Evolutionary conservation across 2,888 invertebrate species (phyloP).

Genomic region (Caenorhabditis virilis): DNA sequence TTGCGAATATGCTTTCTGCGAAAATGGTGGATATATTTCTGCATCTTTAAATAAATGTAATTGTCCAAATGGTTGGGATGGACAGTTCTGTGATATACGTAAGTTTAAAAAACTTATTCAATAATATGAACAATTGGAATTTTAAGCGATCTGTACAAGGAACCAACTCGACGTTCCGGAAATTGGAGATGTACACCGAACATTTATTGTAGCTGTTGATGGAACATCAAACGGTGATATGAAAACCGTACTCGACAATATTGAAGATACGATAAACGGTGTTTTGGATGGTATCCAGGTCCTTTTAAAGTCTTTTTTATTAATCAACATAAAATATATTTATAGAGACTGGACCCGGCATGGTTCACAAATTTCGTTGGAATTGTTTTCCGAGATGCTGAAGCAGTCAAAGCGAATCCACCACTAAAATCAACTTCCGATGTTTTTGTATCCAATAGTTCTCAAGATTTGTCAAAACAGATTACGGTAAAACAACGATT

Average conservation of each 20-base stretch:
- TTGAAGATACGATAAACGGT: constrained; percentile 22
- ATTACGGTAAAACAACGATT: no score
- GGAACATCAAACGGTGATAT: constrained; percentile 43
- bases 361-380: constrained; percentile 53
- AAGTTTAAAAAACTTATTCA: constrained; percentile 3
- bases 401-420: constrained; percentile 7
- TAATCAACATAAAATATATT: no score
- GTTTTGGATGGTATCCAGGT: constrained; percentile 15
- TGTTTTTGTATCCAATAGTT: constrained; percentile 22
- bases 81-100: constrained; percentile 50
- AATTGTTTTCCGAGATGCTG: constrained; percentile 45
- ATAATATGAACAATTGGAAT: not conserved
- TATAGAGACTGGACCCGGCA: constrained; percentile 15
- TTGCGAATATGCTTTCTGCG: constrained; percentile 42
- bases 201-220: constrained; percentile 50
- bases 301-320: no score
- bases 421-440: constrained; percentile 20
- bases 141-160: constrained; percentile 45
- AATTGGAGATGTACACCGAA: constrained; percentile 18
- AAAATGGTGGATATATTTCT: constrained; percentile 37
- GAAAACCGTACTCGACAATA: constrained; percentile 30
- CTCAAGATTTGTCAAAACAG: constrained; percentile 12
- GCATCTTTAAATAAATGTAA: constrained; percentile 27
- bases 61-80: constrained; percentile 37
- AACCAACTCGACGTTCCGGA: constrained; percentile 31